Evolutionary conservation across 2,797 vertebrate species (phyloP).

Genomic region (Squalus acanthias): DNA sequence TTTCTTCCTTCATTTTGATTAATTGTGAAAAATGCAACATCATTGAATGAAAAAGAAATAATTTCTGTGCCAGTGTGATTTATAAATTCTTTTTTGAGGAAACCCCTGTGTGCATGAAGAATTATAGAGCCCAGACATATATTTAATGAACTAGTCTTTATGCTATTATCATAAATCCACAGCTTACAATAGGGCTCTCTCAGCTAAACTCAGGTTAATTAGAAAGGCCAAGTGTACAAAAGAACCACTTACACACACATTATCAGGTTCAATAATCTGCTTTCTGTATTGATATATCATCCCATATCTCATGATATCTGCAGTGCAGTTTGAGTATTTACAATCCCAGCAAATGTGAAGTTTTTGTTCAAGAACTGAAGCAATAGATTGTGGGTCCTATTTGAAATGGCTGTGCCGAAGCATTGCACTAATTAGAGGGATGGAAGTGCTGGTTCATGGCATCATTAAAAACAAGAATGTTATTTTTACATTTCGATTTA

Average conservation of each 20-base stretch:
- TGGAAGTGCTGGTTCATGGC: background rate
- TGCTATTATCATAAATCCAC: constrained; percentile 69
- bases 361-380: background rate
- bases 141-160: constrained; percentile 36
- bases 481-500: background rate
- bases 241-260: constrained; percentile 51
- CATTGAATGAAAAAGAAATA: background rate
- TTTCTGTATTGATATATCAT: constrained; percentile 43
- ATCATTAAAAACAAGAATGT: background rate
- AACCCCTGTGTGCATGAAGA: background rate
- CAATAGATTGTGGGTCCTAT: background rate
- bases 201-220: constrained; percentile 72
- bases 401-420: background rate
- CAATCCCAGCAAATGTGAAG: constrained; percentile 19
- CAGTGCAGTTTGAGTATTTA: constrained; percentile 29
- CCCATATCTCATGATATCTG: constrained; percentile 22
- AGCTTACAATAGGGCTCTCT: constrained; percentile 68
- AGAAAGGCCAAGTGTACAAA: constrained; percentile 52
- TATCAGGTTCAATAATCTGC: constrained; percentile 44
- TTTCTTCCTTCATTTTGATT: background rate
- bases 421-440: background rate
- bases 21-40: background rate
- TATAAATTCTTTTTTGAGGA: background rate
- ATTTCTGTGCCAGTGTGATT: background rate
- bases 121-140: constrained; percentile 30